These are phyloP conservation scores for Gerris buenoi DNA, from an alignment of 1,140 invertebrate species.

Conservation along the genomic window DNA sequence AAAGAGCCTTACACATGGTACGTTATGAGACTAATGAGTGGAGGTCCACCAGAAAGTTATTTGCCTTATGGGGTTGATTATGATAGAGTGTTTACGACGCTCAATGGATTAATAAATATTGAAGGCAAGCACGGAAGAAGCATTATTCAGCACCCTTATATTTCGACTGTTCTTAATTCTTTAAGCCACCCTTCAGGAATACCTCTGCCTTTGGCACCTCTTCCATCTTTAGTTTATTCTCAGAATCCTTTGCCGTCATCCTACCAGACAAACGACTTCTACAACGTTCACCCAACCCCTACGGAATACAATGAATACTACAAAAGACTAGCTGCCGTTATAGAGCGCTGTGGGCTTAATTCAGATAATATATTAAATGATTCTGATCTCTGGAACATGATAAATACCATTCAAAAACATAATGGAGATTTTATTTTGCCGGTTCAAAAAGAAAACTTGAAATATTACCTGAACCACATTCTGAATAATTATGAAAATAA, in stretches of 20 bases:
- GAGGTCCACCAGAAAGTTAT: background rate
- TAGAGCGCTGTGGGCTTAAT: background rate
- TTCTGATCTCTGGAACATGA: background rate
- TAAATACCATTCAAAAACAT: background rate
- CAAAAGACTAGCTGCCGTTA: background rate
- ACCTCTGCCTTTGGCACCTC: too few relatives aligned
- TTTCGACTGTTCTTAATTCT: background rate
- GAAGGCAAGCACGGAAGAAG: background rate
- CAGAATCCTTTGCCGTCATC: too few relatives aligned
- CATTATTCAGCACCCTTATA: background rate
- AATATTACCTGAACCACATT: background rate
- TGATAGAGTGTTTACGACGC: background rate
- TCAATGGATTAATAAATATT: background rate
- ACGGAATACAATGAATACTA: background rate
- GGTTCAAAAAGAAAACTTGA: background rate
- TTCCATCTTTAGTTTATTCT: too few relatives aligned
- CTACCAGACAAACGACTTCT: too few relatives aligned
- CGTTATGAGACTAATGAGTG: background rate
- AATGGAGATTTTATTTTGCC: background rate
- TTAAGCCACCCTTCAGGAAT: background rate
- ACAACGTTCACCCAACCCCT: background rate
- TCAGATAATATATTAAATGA: background rate
- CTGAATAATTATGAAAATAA: background rate
- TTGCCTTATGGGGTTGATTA: background rate
- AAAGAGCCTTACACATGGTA: background rate